phyloP scores from a whole-genome alignment of 2,797 vertebrate genomes.

The Oryzias dopingdopingensis region DNA sequence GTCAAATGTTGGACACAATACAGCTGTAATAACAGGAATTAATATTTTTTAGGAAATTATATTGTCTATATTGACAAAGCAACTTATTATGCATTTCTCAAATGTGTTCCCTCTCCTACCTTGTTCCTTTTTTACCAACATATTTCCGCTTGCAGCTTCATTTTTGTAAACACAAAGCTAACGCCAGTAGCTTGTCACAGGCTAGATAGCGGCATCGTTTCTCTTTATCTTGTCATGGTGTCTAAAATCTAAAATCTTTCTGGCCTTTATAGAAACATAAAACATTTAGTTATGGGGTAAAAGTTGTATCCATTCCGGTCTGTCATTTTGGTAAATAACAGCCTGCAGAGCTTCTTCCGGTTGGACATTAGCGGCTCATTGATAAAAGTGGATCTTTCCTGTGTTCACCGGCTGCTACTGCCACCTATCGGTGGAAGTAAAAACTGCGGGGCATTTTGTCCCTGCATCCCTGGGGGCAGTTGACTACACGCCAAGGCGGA shows the following conservation, averaged over 20 bases:
- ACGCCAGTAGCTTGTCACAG: slow-evolving; percentile 38
- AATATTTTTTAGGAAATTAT: no score
- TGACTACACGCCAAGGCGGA: no score
- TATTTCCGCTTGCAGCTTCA: slow-evolving; percentile 3
- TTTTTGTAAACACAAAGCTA: slow-evolving; percentile 19
- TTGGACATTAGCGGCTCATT: slow-evolving; percentile 17
- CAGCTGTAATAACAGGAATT: background rate
- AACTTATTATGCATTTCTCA: background rate
- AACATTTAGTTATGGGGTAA: background rate
- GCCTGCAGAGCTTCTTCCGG: slow-evolving; percentile 27
- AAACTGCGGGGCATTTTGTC: slow-evolving; percentile 1
- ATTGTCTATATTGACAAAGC: background rate
- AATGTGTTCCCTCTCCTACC: slow-evolving; percentile 23
- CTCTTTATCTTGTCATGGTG: slow-evolving; percentile 28
- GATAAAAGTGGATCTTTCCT: slow-evolving; percentile 62
- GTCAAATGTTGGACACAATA: background rate
- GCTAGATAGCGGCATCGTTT: slow-evolving; percentile 4
- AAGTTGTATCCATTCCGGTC: background rate
- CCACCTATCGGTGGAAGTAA: slow-evolving; percentile 24
- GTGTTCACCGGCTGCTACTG: slow-evolving; percentile 6
- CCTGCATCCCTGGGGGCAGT: background rate
- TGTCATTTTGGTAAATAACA: background rate
- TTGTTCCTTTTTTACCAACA: slow-evolving; percentile 15
- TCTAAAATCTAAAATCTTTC: background rate
- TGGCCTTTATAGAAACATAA: background rate